These are phyloP conservation scores for Cistogaster globosa DNA, from an alignment of 2,888 invertebrate genomes.

Conservation along the genomic window DNA sequence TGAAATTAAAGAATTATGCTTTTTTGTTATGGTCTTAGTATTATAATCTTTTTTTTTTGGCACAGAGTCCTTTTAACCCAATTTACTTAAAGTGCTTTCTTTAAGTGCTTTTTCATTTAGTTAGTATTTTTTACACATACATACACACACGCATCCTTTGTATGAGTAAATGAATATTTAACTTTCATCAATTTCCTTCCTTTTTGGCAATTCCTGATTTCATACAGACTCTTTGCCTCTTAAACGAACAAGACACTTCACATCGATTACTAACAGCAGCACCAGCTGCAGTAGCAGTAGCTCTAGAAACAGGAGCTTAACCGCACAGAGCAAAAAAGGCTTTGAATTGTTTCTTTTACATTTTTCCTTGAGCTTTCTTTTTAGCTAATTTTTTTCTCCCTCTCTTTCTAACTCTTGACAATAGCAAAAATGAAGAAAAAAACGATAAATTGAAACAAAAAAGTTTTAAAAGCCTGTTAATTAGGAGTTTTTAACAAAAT, in stretches of 20 bases:
- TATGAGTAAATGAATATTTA: constrained; percentile 29
- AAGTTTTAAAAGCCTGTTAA: constrained; percentile 70
- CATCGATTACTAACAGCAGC: constrained; percentile 51
- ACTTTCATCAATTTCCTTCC: constrained; percentile 20
- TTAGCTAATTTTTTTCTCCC: background rate
- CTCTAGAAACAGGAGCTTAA: constrained; percentile 8
- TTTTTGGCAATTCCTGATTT: constrained; percentile 27
- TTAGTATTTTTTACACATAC: constrained; percentile 32
- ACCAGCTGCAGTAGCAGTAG: constrained; percentile 12
- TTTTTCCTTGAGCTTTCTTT: constrained; percentile 36
- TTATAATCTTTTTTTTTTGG: constrained; percentile 47
- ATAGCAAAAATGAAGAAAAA: background rate
- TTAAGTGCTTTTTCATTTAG: constrained; percentile 71
- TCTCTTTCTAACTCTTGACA: too few species aligned
- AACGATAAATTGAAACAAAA: constrained; percentile 7
- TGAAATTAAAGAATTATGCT: constrained; percentile 31
- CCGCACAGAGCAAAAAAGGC: background rate
- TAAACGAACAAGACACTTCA: constrained; percentile 55
- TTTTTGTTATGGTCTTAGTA: constrained; percentile 42
- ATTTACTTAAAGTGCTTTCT: constrained; percentile 71
- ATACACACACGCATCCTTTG: background rate
- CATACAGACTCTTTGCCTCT: constrained; percentile 25
- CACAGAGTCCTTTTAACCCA: constrained; percentile 67
- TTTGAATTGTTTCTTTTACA: constrained; percentile 8
- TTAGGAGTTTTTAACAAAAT: constrained; percentile 68